A percentile compares a stretch with the other conserved stretches of the same genome.
Conservation (phyloP, 2,797 vertebrate genomes). For the Microctenopoma steveboyesi region DNA sequence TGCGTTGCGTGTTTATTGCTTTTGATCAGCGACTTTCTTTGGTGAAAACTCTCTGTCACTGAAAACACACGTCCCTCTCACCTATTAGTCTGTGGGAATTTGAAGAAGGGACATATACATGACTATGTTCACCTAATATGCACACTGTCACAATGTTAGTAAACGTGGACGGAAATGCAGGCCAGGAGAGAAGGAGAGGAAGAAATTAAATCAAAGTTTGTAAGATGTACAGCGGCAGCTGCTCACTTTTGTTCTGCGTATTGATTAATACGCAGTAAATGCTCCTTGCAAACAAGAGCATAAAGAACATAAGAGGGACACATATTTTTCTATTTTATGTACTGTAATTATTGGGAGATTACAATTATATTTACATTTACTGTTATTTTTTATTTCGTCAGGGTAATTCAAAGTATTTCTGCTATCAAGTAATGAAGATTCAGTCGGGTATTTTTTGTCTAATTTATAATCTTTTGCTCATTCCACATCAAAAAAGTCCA, state of each 20-base stretch:
- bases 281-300: neutral
- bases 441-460: neutral
- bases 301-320: too few relatives aligned
- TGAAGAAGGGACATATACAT: conserved; percentile 52
- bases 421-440: too few relatives aligned
- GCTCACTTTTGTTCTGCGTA: too few relatives aligned
- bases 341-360: too few relatives aligned
- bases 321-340: too few relatives aligned
- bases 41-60: neutral
- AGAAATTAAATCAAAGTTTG: too few relatives aligned
- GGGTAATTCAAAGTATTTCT: too few relatives aligned
- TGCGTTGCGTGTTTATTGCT: neutral
- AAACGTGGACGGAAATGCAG: too few relatives aligned
- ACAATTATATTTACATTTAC: too few relatives aligned
- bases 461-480: neutral
- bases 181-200: too few relatives aligned
- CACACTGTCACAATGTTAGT: neutral
- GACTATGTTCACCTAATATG: neutral
- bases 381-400: too few relatives aligned
- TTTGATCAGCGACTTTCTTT: conserved; percentile 5
- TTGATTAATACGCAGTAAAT: neutral
- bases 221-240: too few relatives aligned
- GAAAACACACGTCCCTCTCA: neutral
- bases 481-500: neutral
- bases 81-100: conserved; percentile 41